Evolutionary conservation across 2,888 invertebrate genomes (phyloP), one percentile per base, ranked within the genome.

Genomic region (Villa cingulata): DNA sequence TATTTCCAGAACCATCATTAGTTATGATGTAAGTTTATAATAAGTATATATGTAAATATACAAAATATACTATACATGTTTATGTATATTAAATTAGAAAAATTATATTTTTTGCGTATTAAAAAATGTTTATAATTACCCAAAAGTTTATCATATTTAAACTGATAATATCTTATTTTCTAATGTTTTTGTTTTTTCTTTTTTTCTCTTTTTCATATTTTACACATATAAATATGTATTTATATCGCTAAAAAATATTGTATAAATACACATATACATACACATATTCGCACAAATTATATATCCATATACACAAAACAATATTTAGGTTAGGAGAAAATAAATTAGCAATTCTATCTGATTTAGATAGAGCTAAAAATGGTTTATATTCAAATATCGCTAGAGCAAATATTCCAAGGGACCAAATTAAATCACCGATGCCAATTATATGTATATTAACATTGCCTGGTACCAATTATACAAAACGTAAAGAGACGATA

Each of bases 381-480:
- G 68, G 68, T 46, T 59, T 69, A 49, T 69, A 66, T 49, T 64
- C 65, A 60, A 65, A 65, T 59, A 65, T 64, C 50, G 65, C 66
- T 46, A 61, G 63, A 55, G 63, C 66, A 52, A 64, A 64, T 58
- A 63, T 67, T 60, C 64, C 66, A 56, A 62, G 63, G 58, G 60
- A 65, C 56, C 63, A 64, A 55, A 58, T 69, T 49, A 66, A 66
- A 56, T 68, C 69, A 53, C 70, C 70, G 56, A 70, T 68, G 59
- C 68, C 69, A 60, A 69, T 69, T 54, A 67, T 66, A 56, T 69
- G 68, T 62, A 64, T 68, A 60, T 65, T 69, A 59, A 64, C 65
- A 58, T 60, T 69, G 57, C 62, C 64, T 52, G 69, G 68, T 54
- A 70, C 68, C 49, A 66, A 70, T 60, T 69, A 69, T 56, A 67